Conservation (phyloP, 2,113 vertebrate genomes). For the Cinclus mexicanus region DNA sequence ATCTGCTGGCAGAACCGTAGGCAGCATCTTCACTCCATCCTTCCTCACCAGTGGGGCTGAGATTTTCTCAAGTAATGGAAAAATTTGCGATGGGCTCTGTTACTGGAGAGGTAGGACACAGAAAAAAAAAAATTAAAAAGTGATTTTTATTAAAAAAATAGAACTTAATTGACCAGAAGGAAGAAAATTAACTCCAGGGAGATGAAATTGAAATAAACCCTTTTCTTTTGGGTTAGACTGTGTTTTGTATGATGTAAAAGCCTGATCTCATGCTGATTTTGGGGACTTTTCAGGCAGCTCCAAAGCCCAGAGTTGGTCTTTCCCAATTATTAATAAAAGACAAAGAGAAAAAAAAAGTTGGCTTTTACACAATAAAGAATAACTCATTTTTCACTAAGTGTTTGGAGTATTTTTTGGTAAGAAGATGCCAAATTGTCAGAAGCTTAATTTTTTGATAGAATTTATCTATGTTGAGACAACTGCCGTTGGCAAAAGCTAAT, state of each 20-base stretch:
- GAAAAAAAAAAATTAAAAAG: not conserved
- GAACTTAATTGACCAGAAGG: not conserved
- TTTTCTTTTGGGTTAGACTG: not conserved
- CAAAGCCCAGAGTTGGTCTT: not conserved
- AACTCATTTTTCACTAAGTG: not conserved
- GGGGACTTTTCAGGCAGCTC: not conserved
- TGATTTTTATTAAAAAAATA: not conserved
- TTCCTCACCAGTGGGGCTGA: accelerated
- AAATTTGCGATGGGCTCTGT: not conserved
- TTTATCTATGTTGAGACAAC: not conserved
- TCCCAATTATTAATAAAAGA: not conserved
- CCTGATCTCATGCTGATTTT: not conserved
- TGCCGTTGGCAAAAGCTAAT: not conserved
- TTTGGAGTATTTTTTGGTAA: not conserved
- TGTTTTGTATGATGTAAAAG: not conserved
- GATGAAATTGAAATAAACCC: not conserved
- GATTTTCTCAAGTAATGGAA: not conserved
- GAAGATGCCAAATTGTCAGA: not conserved
- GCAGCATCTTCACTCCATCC: not conserved
- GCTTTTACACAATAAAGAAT: not conserved
- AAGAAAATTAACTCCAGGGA: not conserved
- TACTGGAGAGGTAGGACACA: not conserved
- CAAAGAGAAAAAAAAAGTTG: not conserved
- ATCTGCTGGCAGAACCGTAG: not conserved
- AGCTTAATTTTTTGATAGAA: not conserved